These are phyloP conservation scores for Eptatretus burgeri DNA, from an alignment of 2,113 vertebrate genomes.

Conservation along the genomic window DNA sequence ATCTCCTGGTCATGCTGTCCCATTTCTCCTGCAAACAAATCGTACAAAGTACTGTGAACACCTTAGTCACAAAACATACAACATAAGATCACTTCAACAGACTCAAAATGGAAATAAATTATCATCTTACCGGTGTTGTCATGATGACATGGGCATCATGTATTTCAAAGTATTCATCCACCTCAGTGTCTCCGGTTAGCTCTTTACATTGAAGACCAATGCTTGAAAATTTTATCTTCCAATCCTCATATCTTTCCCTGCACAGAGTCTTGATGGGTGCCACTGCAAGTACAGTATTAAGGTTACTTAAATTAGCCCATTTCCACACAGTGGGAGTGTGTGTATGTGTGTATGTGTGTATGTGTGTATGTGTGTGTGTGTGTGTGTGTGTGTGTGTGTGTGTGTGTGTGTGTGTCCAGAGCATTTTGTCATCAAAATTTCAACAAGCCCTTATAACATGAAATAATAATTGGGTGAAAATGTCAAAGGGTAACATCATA, in stretches of 20 bases:
- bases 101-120: not conserved
- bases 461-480: no score
- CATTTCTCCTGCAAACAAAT: slow-evolving; percentile 52
- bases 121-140: slow-evolving; percentile 57
- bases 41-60: not conserved
- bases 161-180: slow-evolving; percentile 91
- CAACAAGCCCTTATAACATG: no score
- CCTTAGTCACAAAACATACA: slow-evolving; percentile 1
- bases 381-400: no score
- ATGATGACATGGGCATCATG: slow-evolving; percentile 69
- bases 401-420: no score
- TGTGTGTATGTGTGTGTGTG: no score
- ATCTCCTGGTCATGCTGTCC: slow-evolving; percentile 94
- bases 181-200: slow-evolving; percentile 66
- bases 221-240: slow-evolving; percentile 71
- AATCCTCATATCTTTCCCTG: slow-evolving; percentile 64
- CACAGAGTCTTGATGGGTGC: slow-evolving; percentile 91
- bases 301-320: no score
- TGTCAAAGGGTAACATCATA: no score
- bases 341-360: no score
- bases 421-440: no score
- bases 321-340: no score
- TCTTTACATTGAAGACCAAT: slow-evolving; percentile 72
- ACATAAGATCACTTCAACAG: not conserved
- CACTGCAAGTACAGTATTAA: slow-evolving; percentile 23